A percentile compares a stretch with the other conserved stretches of the same genome.
Conservation (phyloP, 2,113 vertebrate species). For the Trichechus manatus region DNA sequence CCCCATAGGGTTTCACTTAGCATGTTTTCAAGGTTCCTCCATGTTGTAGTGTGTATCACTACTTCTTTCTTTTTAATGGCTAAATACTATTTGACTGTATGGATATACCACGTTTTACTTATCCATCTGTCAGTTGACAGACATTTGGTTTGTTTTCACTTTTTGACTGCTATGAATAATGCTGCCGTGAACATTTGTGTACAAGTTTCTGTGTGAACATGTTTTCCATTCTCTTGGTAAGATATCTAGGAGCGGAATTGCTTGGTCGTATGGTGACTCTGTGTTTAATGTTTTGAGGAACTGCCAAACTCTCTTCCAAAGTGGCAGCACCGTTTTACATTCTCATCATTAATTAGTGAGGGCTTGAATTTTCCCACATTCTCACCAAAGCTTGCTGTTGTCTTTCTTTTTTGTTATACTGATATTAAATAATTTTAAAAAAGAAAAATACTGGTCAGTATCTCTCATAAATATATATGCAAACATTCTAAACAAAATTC, state of each 20-base stretch:
- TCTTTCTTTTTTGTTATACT: not conserved
- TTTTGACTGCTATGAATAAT: conserved; percentile 5
- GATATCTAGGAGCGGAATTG: not conserved
- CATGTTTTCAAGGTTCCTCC: not conserved
- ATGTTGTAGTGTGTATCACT: not conserved
- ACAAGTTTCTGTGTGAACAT: not conserved
- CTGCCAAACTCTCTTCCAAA: not conserved
- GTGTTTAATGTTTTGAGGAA: not conserved
- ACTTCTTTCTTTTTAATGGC: not conserved
- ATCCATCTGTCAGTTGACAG: not conserved
- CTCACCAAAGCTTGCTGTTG: not conserved
- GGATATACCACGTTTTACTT: not conserved
- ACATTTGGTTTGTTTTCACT: not conserved
- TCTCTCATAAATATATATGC: not conserved
- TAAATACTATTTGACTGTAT: not conserved
- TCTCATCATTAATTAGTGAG: not conserved
- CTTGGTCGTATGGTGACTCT: not conserved
- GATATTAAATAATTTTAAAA: conserved; percentile 17
- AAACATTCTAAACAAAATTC: not conserved
- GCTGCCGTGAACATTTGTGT: not conserved
- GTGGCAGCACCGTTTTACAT: not conserved
- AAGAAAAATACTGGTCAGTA: not conserved
- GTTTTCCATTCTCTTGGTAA: not conserved
- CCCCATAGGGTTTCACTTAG: not conserved
- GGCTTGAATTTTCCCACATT: not conserved